Percentiles rank a stretch among this genome's conserved stretches.
Evolutionary conservation across 2,888 invertebrate genomes (phyloP).

Genomic region (Abrostola triplasia): DNA sequence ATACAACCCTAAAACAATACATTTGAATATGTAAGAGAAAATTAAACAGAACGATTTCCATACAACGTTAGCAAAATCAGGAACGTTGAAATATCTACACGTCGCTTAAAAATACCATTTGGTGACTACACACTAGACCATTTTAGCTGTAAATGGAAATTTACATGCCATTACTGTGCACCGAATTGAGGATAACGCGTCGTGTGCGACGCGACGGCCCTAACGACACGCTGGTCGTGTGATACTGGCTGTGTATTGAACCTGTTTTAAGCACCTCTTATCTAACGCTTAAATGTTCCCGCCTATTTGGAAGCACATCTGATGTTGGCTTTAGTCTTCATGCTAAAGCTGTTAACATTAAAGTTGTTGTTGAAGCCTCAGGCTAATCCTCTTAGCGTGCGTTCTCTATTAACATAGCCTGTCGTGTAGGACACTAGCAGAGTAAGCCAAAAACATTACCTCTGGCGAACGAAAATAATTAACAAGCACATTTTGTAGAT

Average conservation of each 20-base stretch:
- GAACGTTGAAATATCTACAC: constrained; percentile 9
- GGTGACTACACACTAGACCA: constrained; percentile 46
- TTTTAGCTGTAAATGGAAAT: constrained; percentile 61
- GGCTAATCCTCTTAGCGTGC: too few species aligned
- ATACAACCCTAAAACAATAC: neutral
- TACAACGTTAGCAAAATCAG: neutral
- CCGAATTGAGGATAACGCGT: constrained; percentile 10
- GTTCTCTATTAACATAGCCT: too few species aligned
- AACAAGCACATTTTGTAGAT: too few species aligned
- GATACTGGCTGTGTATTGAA: constrained; percentile 1
- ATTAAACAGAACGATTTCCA: neutral
- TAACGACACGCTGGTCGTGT: constrained; percentile 2
- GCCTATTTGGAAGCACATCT: constrained; percentile 5
- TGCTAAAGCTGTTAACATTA: neutral
- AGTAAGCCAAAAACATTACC: too few species aligned
- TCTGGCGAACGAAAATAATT: too few species aligned
- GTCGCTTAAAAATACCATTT: constrained; percentile 32
- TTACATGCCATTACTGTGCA: constrained; percentile 63
- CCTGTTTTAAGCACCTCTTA: neutral
- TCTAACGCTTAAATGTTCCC: constrained; percentile 7
- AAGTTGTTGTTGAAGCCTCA: too few species aligned
- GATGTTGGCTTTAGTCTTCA: neutral
- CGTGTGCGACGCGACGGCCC: constrained; percentile 3
- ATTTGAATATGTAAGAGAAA: neutral
- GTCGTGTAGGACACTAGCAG: too few species aligned